Percentiles rank a stretch among this genome's conserved stretches.
phyloP scores from a whole-genome alignment of 2,113 vertebrate species.

The Cochlearius cochlearius region DNA sequence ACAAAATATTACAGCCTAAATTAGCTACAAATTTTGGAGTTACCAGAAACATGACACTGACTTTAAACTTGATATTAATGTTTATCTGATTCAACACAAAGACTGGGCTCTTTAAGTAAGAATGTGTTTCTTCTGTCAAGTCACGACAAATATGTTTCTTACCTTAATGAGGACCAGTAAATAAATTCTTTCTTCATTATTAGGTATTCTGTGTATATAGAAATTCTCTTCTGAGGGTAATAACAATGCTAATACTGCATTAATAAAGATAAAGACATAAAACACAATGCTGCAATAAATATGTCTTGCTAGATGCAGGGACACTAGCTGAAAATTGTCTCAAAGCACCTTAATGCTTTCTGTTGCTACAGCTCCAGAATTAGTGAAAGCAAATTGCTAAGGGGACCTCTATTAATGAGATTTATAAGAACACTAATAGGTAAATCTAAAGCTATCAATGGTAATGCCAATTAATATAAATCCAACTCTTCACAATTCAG shows the following conservation, averaged over 20 bases:
- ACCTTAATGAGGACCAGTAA: slow-evolving; percentile 18
- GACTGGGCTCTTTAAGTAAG: slow-evolving; percentile 7
- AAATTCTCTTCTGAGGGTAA: slow-evolving; percentile 38
- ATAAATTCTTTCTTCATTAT: slow-evolving; percentile 18
- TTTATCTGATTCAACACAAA: slow-evolving; percentile 29
- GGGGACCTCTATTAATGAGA: slow-evolving; percentile 39
- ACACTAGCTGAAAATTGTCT: slow-evolving; percentile 57
- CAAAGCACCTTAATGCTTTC: slow-evolving; percentile 42
- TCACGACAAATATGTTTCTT: slow-evolving; percentile 8
- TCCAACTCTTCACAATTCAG: slow-evolving; percentile 7
- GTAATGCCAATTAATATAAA: slow-evolving; percentile 51
- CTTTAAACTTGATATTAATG: background rate
- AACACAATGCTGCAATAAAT: slow-evolving; percentile 27
- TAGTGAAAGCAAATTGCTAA: slow-evolving; percentile 32
- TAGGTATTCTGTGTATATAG: background rate
- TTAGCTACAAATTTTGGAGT: background rate
- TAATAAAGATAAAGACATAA: slow-evolving; percentile 62
- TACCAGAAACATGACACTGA: background rate
- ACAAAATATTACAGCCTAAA: background rate
- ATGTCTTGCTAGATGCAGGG: background rate
- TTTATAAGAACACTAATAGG: slow-evolving; percentile 58
- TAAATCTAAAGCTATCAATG: slow-evolving; percentile 59
- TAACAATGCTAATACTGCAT: slow-evolving; percentile 40
- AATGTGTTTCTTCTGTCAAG: slow-evolving; percentile 21
- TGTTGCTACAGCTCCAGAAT: slow-evolving; percentile 44